Evolutionary conservation across 2,113 vertebrate genomes (phyloP), one percentile per base, ranked within the genome.

Genomic region (Bufo bufo): DNA sequence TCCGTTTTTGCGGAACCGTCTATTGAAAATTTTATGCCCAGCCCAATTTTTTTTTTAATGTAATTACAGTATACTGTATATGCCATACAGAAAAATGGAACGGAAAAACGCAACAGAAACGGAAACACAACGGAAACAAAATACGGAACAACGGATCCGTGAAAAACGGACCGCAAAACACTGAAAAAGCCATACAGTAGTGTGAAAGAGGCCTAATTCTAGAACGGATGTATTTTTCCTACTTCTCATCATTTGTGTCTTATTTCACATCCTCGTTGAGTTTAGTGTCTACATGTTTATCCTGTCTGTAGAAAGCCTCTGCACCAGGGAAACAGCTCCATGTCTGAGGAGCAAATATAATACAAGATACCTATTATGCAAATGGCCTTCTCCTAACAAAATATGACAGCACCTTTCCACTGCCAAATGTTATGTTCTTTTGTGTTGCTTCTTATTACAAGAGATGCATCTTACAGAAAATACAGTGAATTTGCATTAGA

Each of bases 311-410:
- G 45, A 6, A 71, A 52, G 20, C 47, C 14, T 69, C 45, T 69
- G 63, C 13, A 50, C 47, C 47, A 23, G 14, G 45, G 19, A 69
- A 83, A 50, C 81, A 52, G n/a, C 49, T 52, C 54, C 50, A 50
- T 84, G 23, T 52, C 63, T 7, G 65, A 54, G 49, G 59, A 69
- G 81, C 47, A 69, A 69, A 83, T 83, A 84, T 50, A 84, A 84
- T 83, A 84, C 82, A 71, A 54, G 82, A 84, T 69, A 33, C 82
- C 82, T 61, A 84, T 84, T 71, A 84, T 84, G 65, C 82, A 84
- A 52, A 84, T 47, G 14, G 49, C 0, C 65, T 71, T 71, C 82
- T 54, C 49, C 49, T 81, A 71, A 69, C 63, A 71, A 33, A 66
- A 84, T 69, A 54, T 84, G 82, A 84, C 82, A 84, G 49, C 82